Base-by-base conservation (phyloP, 2,888 invertebrate genomes). In the Mythimna vitellina region DNA sequence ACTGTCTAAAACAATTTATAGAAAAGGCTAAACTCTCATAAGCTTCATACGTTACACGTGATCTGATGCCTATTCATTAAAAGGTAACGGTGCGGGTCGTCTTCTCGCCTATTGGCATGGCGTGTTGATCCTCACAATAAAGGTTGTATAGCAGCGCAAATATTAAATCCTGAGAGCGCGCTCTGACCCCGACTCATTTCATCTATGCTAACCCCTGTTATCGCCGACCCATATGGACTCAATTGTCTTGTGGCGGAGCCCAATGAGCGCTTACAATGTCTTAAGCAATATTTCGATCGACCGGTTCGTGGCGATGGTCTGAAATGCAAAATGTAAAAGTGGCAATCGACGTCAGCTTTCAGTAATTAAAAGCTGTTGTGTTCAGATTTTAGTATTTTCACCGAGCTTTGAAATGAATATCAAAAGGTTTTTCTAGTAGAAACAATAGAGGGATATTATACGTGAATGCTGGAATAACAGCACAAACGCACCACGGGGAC, bases 91-190 rank as follows among this genome's bases (percentile, higher is more conserved):
- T 80, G 81, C 78, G 74, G 80, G 85, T 87, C 82, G 86, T 88
- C 82, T 81, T 85, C 86, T 86, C 87, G 88, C 87, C 90, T 90
- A 88, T 91, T 86, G 86, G 87, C 84, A 87, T 87, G 90, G 87
- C 89, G 87, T 92, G 93, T 92, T 92, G 93, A 92, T 93, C 92
- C 91, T 87, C 88, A 92, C 92, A 94, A 94, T 94, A 95, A 94
- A 95, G 91, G 90, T 89, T 91, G 92, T 93, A 94, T 93, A 93
- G 93, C 93, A 91, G 90, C 89, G 90, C 93, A 94, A 94, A 94
- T 94, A 94, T 95, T 93, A 92, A 91, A 92, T 88, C 88, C 89
- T 90, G 89, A 89, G 90, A 89, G 88, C 88, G 90, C 88, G 83
- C 90, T 88, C 83, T 92, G 92, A 93, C 92, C 93, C 91, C 92